phyloP scores from a whole-genome alignment of 2,797 vertebrate species.

The Neosilurus mollespiculum region DNA sequence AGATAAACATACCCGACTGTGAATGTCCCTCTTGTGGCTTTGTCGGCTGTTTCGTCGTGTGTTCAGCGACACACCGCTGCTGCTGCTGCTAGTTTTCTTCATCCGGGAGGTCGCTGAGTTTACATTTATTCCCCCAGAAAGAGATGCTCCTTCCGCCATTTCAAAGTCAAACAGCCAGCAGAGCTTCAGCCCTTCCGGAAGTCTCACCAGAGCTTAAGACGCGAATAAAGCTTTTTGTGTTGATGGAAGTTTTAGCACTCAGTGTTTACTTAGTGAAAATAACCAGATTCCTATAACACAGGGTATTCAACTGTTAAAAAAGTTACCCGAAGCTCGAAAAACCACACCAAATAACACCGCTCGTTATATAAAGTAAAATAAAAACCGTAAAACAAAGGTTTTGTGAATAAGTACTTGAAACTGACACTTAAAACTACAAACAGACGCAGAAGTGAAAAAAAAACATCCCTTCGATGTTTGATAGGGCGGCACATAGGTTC shows the following conservation, averaged over 20 bases:
- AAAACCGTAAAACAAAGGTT: background rate
- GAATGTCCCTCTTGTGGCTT: conserved; percentile 51
- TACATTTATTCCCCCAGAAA: conserved; percentile 39
- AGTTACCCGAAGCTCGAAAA: background rate
- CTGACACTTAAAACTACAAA: conserved; percentile 27
- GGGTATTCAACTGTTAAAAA: background rate
- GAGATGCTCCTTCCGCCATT: conserved; percentile 56
- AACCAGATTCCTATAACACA: background rate
- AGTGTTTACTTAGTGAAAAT: background rate
- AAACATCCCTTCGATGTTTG: conserved; percentile 16
- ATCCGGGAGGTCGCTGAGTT: conserved; percentile 40
- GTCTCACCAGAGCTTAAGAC: background rate
- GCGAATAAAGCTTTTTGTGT: background rate
- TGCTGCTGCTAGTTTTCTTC: conserved; percentile 47
- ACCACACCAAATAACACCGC: background rate
- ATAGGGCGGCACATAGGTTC: conserved; percentile 39
- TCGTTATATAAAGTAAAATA: background rate
- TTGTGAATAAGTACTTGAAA: background rate
- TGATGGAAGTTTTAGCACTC: background rate
- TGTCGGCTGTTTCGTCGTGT: conserved; percentile 54
- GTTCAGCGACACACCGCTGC: conserved; percentile 10
- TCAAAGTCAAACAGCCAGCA: conserved; percentile 15
- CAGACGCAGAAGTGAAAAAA: background rate
- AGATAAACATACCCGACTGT: conserved; percentile 53
- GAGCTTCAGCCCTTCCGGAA: background rate